Conservation (phyloP, 2,113 vertebrate genomes). For the Erythrocercus mccallii region DNA sequence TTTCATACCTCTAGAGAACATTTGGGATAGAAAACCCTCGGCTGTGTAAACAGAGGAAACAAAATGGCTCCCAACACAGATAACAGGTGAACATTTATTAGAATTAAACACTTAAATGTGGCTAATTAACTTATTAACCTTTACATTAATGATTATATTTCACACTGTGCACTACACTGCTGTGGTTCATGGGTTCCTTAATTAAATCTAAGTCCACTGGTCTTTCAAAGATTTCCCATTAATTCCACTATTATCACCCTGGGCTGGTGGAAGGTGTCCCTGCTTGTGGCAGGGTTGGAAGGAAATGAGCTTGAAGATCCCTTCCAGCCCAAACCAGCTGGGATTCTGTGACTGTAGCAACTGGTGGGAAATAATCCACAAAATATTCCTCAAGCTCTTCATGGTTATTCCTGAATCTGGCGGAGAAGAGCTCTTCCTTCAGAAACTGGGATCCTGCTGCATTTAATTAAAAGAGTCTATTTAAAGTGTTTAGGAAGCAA, state of each 20-base stretch:
- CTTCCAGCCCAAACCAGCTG: not conserved
- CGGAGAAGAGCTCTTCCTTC: not conserved
- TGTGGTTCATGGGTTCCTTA: conserved; percentile 58
- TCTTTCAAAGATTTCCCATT: conserved; percentile 35
- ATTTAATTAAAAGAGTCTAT: not conserved
- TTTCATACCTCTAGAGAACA: not conserved
- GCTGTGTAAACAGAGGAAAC: conserved; percentile 13
- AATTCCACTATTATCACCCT: conserved; percentile 3
- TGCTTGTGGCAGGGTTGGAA: not conserved
- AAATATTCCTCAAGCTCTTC: not conserved
- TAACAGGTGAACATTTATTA: conserved; percentile 51
- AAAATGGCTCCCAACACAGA: conserved; percentile 31
- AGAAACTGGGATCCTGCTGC: not conserved
- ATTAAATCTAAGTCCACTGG: conserved; percentile 61
- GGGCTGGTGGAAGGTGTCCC: not conserved
- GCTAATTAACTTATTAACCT: conserved; percentile 75
- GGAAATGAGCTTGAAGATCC: not conserved
- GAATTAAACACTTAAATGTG: conserved; percentile 71
- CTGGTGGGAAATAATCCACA: not conserved
- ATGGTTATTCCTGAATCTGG: not conserved
- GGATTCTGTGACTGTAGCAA: not conserved
- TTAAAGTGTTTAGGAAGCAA: not conserved
- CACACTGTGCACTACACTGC: conserved; percentile 55
- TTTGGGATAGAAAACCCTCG: not conserved
- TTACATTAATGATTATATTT: conserved; percentile 68